These are phyloP conservation scores for Campylorhamphus procurvoides DNA, from an alignment of 2,113 vertebrate genomes.

Conservation along the genomic window DNA sequence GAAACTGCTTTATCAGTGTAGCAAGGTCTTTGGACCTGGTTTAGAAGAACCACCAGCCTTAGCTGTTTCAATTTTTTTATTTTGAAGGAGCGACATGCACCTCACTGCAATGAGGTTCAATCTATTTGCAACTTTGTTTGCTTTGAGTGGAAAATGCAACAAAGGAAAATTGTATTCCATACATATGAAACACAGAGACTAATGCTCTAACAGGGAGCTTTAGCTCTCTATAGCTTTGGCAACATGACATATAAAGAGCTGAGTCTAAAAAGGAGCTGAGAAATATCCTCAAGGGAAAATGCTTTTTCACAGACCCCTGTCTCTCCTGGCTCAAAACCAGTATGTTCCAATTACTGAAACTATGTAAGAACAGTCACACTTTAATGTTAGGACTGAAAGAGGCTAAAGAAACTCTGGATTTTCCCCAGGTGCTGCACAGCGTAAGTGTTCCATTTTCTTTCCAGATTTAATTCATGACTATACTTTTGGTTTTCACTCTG, in stretches of 20 bases:
- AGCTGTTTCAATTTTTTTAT: neutral
- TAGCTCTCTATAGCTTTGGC: neutral
- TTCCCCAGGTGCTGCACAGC: neutral
- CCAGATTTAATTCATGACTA: neutral
- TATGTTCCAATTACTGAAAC: constrained; percentile 21
- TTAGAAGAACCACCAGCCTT: neutral
- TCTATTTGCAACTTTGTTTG: neutral
- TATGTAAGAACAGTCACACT: neutral
- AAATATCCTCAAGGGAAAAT: constrained; percentile 13
- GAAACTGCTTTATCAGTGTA: neutral
- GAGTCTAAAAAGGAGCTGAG: neutral
- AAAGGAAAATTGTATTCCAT: neutral
- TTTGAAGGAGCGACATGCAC: neutral
- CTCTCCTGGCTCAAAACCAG: neutral
- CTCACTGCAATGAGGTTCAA: neutral
- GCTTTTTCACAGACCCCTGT: neutral
- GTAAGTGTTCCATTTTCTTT: neutral
- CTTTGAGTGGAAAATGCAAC: neutral
- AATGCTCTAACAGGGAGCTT: neutral
- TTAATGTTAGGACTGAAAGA: neutral
- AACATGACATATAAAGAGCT: neutral
- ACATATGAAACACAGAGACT: neutral
- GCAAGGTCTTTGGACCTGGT: neutral
- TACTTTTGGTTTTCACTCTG: neutral
- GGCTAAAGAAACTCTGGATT: neutral